Evolutionary conservation across 2,888 invertebrate genomes (phyloP), one percentile per base, ranked within the genome.

Genomic region (Ganaspis brasiliensis): DNA sequence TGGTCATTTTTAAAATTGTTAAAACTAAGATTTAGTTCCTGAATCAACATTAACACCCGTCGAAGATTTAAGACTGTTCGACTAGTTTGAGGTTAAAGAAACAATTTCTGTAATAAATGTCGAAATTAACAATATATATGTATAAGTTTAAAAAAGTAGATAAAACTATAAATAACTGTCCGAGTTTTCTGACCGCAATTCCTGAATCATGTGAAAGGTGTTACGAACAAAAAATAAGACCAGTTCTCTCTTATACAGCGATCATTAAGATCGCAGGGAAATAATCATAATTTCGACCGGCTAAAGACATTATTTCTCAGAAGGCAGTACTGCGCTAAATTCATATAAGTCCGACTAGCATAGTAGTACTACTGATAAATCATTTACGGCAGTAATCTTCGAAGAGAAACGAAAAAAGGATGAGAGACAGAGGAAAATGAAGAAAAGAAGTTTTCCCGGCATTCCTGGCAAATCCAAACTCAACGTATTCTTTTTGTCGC

Each of bases 401-500:
- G 31, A 72, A 73, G 76, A 70, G 76, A 72, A 63, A 67, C 70
- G 49, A 61, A 35, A 35, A 10, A 35, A 35, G 9, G 10, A 61
- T 31, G 35, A 35, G 12, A 12, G 37, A 21, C 8, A 63, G 37
- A 21, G 37, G 14, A 40, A 67, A 67, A 67, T 67, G 63, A 14
- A 67, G 63, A 21, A 67, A 67, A 71, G 37, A 56, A 24, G 56
- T 56, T 73, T 57, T 61, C 55, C 57, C 57, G 59, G 37, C 19
- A 45, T 45, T 55, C 75, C 63, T 61, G 73, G 72, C 78, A 77
- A 78, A 74, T 73, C 73, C 49, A 61, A 56, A 57, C 74, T 77
- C 73, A 76, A 21, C 71, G 61, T 72, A 77, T 82, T 82, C 82
- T 84, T 85, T 84, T 84, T 84, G 83, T 75, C 84, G 81, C 79